Evolutionary conservation across 1,140 invertebrate genomes (phyloP), one percentile per base, ranked within the genome.

Genomic region (Ctenoplectra terminalis): DNA sequence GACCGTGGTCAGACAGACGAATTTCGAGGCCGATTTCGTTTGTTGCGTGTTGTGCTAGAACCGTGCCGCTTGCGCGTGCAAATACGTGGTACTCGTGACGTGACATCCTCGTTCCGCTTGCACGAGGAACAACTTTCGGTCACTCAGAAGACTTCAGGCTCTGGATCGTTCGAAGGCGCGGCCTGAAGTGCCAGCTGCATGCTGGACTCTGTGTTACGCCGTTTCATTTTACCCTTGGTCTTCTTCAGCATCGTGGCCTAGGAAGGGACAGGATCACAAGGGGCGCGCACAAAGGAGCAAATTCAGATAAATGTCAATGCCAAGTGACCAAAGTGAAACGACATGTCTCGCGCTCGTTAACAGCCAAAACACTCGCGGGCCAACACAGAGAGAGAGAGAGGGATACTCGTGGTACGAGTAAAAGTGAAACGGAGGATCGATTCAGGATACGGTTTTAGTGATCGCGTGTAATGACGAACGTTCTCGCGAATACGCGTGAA

Each of bases 201-300:
- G 79, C 96, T 96, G 80, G 98, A 97, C 95, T 98, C 97, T 81
- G 98, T 98, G 94, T 99, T 98, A 91, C 98, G 96, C 81, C 98
- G 95, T 95, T 98, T 98, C 95, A 99, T 98, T 95, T 98, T 99
- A 91, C 96, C 96, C 95, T 98, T 99, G 95, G 96, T 96, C 95
- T 97, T 97, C 96, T 97, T 97, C 94, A 97, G 95, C 97, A 97
- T 97, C 92, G 96, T 97, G 88, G 97, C 97, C 97, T 97, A 95
- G 93, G 94, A 94, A 94, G 93, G 93, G 93, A 93, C 86, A 92
- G 92, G 90, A 93, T 93, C 91, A 79, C 69, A 92, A 89, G 92
- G 92, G 87, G 91, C 92, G 88, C 91, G 88, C 91, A 92, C 84
- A 92, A 84, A 90, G 80, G 87, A 89, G 81, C 80, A 87, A 85